Base-by-base conservation (phyloP, 2,797 vertebrate genomes). In the Siniperca obscura region DNA sequence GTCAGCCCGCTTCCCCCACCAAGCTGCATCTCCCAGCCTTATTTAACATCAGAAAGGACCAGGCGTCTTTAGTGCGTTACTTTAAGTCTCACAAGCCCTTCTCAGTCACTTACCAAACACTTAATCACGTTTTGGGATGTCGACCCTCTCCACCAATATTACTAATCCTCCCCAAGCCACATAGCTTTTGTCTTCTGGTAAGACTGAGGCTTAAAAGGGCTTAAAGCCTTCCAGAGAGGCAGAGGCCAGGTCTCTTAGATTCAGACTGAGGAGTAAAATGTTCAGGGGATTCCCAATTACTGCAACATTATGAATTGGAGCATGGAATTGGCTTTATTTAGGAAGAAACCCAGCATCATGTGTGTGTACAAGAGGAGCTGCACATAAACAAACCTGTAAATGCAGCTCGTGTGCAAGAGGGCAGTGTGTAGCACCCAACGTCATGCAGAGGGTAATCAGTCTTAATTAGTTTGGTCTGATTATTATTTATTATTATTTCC, bases 401-500 rank as follows among this genome's bases (percentile, higher is more conserved):
- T 36, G 64, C 66, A 77, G 68, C 27, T 9, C 52, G 70, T 59
- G 68, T 70, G 44, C n/a, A 22, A 71, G 57, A 57, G 76, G 67
- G 61, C 25, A 22, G 72, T 71, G 79, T 74, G 77, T 19, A 70
- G 83, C 82, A 74, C 4, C 82, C 72, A 85, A 42, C 83, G 50
- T 82, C 82, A 84, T 48, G 52, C 42, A 78, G 83, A 85, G 78
- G 82, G 83, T 90, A 90, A 94, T 94, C 87, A 90, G 87, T 93
- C 89, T 90, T 92, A 93, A 94, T 92, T 89, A 80, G 88, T 57
- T 78, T 16, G 4, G 88, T 78, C 91, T 94, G 93, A 94, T 95
- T 93, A 92, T 92, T 94, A 94, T 94, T 94, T 93, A 92, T 94
- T 94, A 89, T 94, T 84, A 80, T 91, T 93, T 89, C 91, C 90